Conservation (phyloP, 2,888 invertebrate genomes). For the Drosophila meridiana region DNA sequence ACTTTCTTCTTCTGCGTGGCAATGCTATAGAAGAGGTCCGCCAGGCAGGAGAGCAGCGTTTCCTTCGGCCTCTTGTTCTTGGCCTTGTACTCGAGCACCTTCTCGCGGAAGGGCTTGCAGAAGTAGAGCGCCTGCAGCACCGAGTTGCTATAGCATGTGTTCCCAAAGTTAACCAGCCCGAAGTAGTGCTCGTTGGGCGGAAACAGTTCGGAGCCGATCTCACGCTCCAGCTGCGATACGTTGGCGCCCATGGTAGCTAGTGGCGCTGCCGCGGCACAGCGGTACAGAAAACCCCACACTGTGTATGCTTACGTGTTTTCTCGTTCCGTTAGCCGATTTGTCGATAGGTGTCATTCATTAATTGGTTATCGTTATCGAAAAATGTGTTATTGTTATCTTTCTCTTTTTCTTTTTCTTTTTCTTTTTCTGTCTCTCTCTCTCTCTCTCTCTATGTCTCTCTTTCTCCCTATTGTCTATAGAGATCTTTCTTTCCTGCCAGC, state of each 20-base stretch:
- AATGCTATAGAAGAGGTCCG: constrained; percentile 99
- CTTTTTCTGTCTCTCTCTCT: not conserved
- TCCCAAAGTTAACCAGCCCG: constrained; percentile 99
- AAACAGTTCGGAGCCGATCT: constrained; percentile 99
- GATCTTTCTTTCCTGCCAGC: constrained; percentile 46
- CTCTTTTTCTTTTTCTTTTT: not conserved
- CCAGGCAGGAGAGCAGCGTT: constrained; percentile 98
- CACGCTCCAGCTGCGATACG: constrained; percentile 99
- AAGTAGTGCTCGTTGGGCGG: constrained; percentile 99
- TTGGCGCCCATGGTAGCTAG: constrained; percentile 92
- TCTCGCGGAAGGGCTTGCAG: constrained; percentile 99
- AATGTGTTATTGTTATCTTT: constrained; percentile 8
- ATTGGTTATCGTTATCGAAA: constrained; percentile 27
- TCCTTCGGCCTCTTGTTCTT: constrained; percentile 98
- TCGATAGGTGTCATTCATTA: constrained; percentile 18
- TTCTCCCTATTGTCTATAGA: constrained; percentile 32
- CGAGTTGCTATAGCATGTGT: constrained; percentile 99
- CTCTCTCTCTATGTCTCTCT: not conserved
- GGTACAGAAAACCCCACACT: constrained; percentile 65
- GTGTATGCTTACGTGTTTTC: constrained; percentile 50
- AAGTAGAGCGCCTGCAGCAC: constrained; percentile 99
- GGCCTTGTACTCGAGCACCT: constrained; percentile 98
- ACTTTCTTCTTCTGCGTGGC: constrained; percentile 99
- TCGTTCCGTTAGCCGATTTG: constrained; percentile 23
- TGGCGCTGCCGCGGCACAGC: constrained; percentile 73